Base-by-base conservation (phyloP, 2,113 vertebrate genomes). In the Saimiri boliviensis region DNA sequence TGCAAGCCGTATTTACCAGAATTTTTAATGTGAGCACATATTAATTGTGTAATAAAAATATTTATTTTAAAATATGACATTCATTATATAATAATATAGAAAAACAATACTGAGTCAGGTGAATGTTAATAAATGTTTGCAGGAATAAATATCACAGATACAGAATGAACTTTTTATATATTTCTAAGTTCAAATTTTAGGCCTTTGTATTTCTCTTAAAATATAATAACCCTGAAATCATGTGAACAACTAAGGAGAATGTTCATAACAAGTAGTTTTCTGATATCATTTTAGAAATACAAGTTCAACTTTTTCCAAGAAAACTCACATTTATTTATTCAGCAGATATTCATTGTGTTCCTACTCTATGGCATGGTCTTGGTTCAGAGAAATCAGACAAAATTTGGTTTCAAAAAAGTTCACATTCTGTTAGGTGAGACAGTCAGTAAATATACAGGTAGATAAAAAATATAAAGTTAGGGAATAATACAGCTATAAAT, bases 131-230 rank as follows among this genome's bases (percentile, higher is more conserved):
- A 87, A 70, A 85, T 68, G 32, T 94, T 88, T 77, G 30, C 35
- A 80, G n/a, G 16, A 54, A 68, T 60, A 87, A 79, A 80, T 70
- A 60, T 76, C 63, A 86, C 63, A 86, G 42, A 86, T 47, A 90
- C 1, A 81, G 54, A 91, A 82, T 79, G 21, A 49, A 56, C 52
- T 14, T 9, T 79, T 37, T n/a, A 76, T 60, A 17, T 82, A 45
- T 76, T 86, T 58, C n/a, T 81, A 87, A 88, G 66, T 85, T 86
- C 54, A 95, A 87, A 68, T 60, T 73, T 71, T 49, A 93, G 60
- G 52, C 0, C 40, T 89, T 84, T 80, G 20, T 86, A 81, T 74
- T 81, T 88, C 10, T 60, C n/a, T 94, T 92, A 83, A 82, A 82
- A 89, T 56, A 49, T 17, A 81, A 66, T 54, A 95, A 82, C 3